These are phyloP conservation scores for Vireo altiloquus DNA, from an alignment of 2,113 vertebrate species.

Conservation along the genomic window DNA sequence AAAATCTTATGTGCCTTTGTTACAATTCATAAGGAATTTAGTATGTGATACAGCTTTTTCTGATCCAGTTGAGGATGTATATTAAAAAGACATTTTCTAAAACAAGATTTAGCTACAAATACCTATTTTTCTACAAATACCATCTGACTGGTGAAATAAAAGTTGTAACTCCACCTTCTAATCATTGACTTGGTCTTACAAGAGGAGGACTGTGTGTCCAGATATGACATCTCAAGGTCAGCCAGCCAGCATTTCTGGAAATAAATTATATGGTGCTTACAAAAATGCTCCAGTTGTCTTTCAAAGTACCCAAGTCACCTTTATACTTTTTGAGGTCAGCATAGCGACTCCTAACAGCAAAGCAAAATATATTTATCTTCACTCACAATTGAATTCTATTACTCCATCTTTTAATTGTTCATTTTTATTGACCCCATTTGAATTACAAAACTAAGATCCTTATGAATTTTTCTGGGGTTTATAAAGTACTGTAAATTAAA, in stretches of 20 bases:
- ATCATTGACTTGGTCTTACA: not conserved
- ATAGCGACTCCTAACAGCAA: not conserved
- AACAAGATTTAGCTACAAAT: not conserved
- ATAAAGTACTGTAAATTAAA: not conserved
- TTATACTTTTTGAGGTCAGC: not conserved
- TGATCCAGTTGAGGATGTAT: not conserved
- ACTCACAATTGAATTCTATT: not conserved
- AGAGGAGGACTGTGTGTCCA: not conserved
- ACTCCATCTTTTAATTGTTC: not conserved
- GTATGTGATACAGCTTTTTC: not conserved
- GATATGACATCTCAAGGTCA: not conserved
- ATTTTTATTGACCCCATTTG: not conserved
- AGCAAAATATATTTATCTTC: not conserved
- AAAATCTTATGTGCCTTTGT: not conserved
- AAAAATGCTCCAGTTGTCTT: not conserved
- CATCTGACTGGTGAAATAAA: not conserved
- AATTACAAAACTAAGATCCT: not conserved
- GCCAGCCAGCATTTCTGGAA: not conserved
- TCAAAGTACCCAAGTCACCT: not conserved
- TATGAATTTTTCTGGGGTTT: not conserved
- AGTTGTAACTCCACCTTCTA: not conserved
- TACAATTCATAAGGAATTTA: not conserved
- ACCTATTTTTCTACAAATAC: not conserved
- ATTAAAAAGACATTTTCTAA: not conserved
- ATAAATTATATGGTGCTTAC: not conserved